phyloP scores from a whole-genome alignment of 2,888 invertebrate genomes.

The Drosophila antonietae region DNA sequence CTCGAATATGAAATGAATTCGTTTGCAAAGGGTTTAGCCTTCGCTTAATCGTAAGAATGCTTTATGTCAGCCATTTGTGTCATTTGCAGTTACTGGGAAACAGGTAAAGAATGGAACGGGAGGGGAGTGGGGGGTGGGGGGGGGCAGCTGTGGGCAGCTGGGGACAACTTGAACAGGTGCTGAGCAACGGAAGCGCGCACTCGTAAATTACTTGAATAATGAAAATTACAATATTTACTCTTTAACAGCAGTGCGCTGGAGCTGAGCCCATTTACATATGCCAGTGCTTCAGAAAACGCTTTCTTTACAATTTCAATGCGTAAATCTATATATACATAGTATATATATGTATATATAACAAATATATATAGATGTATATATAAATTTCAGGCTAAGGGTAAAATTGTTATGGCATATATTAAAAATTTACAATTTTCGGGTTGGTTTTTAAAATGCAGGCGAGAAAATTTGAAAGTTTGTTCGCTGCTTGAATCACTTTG shows the following conservation, averaged over 20 bases:
- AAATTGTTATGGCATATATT: constrained; percentile 43
- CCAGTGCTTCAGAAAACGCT: constrained; percentile 27
- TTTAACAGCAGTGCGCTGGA: constrained; percentile 26
- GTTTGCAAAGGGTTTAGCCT: constrained; percentile 7
- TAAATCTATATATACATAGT: not conserved
- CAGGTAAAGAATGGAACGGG: not conserved
- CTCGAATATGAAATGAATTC: not conserved
- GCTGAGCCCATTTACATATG: constrained; percentile 15
- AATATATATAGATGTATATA: not conserved
- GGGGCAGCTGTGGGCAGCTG: not conserved
- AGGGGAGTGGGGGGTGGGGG: no score
- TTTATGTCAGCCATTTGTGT: constrained; percentile 36
- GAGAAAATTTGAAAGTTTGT: constrained; percentile 23
- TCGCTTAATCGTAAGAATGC: constrained; percentile 44
- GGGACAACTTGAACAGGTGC: constrained; percentile 28
- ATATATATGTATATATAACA: no score
- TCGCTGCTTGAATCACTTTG: constrained; percentile 3
- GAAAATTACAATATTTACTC: constrained; percentile 77
- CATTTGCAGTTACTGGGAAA: constrained; percentile 30
- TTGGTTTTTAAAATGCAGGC: constrained; percentile 25
- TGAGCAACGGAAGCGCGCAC: constrained; percentile 56
- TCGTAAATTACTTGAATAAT: constrained; percentile 78
- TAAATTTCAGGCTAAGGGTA: not conserved
- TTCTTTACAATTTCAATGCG: constrained; percentile 18
- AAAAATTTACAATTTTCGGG: constrained; percentile 14